Evolutionary conservation across 2,797 vertebrate genomes (phyloP).

Genomic region (Danio kyathit): DNA sequence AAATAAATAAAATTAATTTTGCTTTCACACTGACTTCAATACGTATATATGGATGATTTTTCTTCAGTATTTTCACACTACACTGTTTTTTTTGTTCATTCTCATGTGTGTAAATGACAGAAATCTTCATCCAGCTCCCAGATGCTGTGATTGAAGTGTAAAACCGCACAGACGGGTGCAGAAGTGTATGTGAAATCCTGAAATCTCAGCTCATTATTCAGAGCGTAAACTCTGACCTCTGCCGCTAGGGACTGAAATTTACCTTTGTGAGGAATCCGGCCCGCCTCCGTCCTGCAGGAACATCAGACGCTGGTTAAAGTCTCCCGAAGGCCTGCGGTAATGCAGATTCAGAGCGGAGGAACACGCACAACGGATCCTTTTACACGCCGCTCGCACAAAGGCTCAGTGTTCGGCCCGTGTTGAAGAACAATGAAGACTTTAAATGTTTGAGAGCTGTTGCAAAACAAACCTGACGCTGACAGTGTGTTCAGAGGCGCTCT

Average conservation of each 20-base stretch:
- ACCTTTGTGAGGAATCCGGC: slow-evolving; percentile 50
- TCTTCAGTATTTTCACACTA: background rate
- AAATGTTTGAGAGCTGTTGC: slow-evolving; percentile 30
- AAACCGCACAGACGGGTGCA: too few species aligned
- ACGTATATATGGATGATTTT: too few species aligned
- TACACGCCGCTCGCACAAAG: slow-evolving; percentile 53
- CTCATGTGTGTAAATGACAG: background rate
- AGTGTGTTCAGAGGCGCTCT: slow-evolving; percentile 14
- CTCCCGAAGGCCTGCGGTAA: slow-evolving; percentile 58
- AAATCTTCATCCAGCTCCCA: background rate
- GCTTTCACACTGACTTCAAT: too few species aligned
- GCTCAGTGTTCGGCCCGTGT: slow-evolving; percentile 45
- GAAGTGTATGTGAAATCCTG: background rate
- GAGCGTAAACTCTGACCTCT: slow-evolving; percentile 56
- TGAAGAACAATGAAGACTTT: slow-evolving; percentile 36
- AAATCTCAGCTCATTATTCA: slow-evolving; percentile 39
- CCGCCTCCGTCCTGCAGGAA: slow-evolving; percentile 47
- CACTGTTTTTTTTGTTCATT: background rate
- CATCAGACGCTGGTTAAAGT: slow-evolving; percentile 62
- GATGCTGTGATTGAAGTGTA: background rate
- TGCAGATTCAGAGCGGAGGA: slow-evolving; percentile 50
- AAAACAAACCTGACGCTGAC: slow-evolving; percentile 40
- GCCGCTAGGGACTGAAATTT: slow-evolving; percentile 41
- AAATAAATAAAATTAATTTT: too few species aligned
- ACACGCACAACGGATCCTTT: slow-evolving; percentile 52